Base-by-base conservation (phyloP, 2,113 vertebrate genomes). In the Hippocampus comes region DNA sequence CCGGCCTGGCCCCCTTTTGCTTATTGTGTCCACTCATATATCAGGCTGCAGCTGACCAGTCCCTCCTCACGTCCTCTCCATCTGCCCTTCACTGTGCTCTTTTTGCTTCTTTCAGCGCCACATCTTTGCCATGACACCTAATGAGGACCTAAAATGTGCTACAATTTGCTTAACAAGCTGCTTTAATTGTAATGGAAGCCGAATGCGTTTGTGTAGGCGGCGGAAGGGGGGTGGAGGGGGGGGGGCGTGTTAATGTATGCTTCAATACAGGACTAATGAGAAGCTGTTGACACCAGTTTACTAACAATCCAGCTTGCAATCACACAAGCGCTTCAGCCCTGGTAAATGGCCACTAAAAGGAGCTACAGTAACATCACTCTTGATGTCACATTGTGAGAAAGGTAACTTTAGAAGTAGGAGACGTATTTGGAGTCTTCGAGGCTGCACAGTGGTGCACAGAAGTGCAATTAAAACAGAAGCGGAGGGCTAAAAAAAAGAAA, bases 21-120 rank as follows among this genome's bases (percentile, higher is more conserved):
- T 90, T 84, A 91, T 91, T 91, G 89, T 91, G 88, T 91, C 88
- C 90, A 87, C 89, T 88, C 88, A 88, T 90, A 90, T 90, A 91
- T 91, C 88, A 90, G 82, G 77, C 84, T 89, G 88, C 88, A 91
- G 89, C 86, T 90, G 90, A 91, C 87, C 88, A 87, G 80, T 86
- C 71, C 78, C 73, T 84, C 73, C 72, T 74, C 43, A 61, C 11
- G 82, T 86, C 84, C 82, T 78, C 79, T 84, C 88, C 88, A 89
- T 89, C 86, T 89, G 86, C 83, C 89, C 83, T 86, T 86, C 81
- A 74, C 81, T 81, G 76, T 76, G 79, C 77, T 80, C 75, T 74
- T 83, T 46, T 46, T 68, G 68, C 59, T 73, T 75, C 66, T 75
- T 83, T 72, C 71, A 48, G 17, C 43, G 18, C 20, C 23, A 34